These are phyloP conservation scores for Platyrinchus mystaceus DNA, from an alignment of 2,797 vertebrate genomes.

Conservation along the genomic window DNA sequence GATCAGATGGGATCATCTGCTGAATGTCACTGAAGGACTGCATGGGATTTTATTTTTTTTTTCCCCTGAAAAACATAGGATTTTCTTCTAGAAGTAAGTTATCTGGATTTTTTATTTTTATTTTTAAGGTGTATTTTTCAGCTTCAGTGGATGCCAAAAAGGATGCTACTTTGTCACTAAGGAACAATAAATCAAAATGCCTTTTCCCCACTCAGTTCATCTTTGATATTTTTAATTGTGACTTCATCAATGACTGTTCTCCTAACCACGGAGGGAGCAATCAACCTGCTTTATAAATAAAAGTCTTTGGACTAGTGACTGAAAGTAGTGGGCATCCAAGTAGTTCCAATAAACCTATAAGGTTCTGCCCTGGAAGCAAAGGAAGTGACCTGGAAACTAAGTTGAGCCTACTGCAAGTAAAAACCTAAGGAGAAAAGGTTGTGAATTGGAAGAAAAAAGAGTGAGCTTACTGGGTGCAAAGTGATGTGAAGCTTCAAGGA, in stretches of 20 bases:
- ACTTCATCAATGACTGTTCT: background rate
- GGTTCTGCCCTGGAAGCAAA: background rate
- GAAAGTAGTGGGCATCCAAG: background rate
- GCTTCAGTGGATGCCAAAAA: background rate
- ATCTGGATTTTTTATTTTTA: background rate
- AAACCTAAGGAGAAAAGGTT: background rate
- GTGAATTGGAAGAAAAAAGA: background rate
- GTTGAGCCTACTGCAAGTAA: background rate
- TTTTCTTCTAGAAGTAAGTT: background rate
- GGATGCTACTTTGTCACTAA: background rate
- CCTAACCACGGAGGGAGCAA: background rate
- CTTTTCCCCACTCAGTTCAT: background rate
- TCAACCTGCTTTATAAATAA: background rate
- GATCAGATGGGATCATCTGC: background rate
- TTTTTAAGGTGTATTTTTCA: background rate
- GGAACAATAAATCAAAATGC: background rate
- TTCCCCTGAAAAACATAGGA: background rate
- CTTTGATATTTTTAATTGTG: background rate
- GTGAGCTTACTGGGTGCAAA: background rate
- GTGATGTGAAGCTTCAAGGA: background rate
- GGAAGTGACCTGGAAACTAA: background rate
- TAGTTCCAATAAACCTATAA: background rate
- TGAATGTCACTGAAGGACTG: background rate
- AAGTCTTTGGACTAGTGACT: background rate
- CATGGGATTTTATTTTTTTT: background rate